phyloP scores from a whole-genome alignment of 1,140 invertebrate genomes.

The Euschistus heros region DNA sequence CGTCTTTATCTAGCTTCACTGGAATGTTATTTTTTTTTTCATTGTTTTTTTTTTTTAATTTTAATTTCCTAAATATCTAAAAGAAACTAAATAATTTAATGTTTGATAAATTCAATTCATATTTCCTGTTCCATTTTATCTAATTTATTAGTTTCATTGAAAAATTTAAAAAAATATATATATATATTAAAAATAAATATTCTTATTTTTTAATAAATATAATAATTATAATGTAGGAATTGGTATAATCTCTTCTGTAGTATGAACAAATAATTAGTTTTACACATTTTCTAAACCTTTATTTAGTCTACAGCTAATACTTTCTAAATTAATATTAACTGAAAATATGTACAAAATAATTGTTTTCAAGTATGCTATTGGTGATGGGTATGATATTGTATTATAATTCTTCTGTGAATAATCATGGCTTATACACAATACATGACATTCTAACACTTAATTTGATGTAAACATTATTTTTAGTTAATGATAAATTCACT shows the following conservation, averaged over 20 bases:
- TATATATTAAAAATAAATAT: background rate
- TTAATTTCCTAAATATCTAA: background rate
- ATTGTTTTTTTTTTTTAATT: background rate
- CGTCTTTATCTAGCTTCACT: background rate
- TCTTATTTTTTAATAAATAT: background rate
- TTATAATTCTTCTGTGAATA: conserved; percentile 16
- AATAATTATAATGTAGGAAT: background rate
- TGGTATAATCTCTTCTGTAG: conserved; percentile 18
- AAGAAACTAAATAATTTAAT: conserved; percentile 1
- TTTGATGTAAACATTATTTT: conserved; percentile 6
- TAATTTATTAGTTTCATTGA: no score
- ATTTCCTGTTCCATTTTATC: background rate
- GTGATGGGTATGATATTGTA: conserved; percentile 14
- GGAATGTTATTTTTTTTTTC: conserved; percentile 3
- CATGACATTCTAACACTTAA: background rate
- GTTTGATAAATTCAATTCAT: background rate
- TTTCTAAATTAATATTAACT: background rate
- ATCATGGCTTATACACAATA: conserved; percentile 18
- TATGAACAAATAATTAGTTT: background rate
- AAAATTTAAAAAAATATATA: no score
- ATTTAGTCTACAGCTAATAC: conserved; percentile 2
- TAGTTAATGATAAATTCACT: background rate
- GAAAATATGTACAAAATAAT: conserved; percentile 16
- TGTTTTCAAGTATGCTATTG: conserved; percentile 10
- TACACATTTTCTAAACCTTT: conserved; percentile 10